Conservation (phyloP, 2,113 vertebrate genomes). For the Pao palembangensis region DNA sequence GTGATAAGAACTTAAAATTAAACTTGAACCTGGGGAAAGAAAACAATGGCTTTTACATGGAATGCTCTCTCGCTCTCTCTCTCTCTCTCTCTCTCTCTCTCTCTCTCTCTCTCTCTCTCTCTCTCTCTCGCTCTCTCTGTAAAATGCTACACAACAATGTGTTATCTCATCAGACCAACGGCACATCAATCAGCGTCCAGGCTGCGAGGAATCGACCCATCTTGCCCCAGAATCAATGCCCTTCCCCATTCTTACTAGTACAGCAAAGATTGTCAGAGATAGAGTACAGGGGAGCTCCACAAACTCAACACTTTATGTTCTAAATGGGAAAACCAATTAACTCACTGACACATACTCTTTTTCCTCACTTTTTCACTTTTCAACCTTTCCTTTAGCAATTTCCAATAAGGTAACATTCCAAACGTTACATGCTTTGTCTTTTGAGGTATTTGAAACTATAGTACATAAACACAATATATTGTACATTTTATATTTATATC, state of each 20-base stretch:
- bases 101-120: slow-evolving; percentile 1
- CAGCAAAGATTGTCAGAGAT: slow-evolving; percentile 70
- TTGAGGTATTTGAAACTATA: slow-evolving; percentile 4
- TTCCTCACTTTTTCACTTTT: slow-evolving; percentile 21
- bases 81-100: slow-evolving; percentile 38
- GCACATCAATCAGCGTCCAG: slow-evolving; percentile 71
- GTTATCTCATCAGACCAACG: slow-evolving; percentile 73
- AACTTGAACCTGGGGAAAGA: slow-evolving; percentile 54
- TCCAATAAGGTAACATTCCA: slow-evolving; percentile 21
- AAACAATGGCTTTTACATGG: slow-evolving; percentile 47
- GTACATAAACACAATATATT: too few species aligned
- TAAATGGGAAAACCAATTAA: slow-evolving; percentile 67
- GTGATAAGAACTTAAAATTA: slow-evolving; percentile 72
- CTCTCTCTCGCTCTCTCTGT: slow-evolving; percentile 47
- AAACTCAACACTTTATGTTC: slow-evolving; percentile 47
- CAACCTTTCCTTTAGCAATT: slow-evolving; percentile 36
- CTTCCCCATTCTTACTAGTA: slow-evolving; percentile 62
- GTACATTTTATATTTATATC: too few species aligned
- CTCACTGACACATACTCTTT: slow-evolving; percentile 48
- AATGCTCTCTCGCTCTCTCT: slow-evolving; percentile 61
- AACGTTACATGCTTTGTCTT: slow-evolving; percentile 10
- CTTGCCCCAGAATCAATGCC: slow-evolving; percentile 71
- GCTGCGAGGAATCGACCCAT: slow-evolving; percentile 68
- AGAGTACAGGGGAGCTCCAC: slow-evolving; percentile 40
- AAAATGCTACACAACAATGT: slow-evolving; percentile 60